phyloP scores from a whole-genome alignment of 2,888 invertebrate species.

The Peribatodes rhomboidaria region DNA sequence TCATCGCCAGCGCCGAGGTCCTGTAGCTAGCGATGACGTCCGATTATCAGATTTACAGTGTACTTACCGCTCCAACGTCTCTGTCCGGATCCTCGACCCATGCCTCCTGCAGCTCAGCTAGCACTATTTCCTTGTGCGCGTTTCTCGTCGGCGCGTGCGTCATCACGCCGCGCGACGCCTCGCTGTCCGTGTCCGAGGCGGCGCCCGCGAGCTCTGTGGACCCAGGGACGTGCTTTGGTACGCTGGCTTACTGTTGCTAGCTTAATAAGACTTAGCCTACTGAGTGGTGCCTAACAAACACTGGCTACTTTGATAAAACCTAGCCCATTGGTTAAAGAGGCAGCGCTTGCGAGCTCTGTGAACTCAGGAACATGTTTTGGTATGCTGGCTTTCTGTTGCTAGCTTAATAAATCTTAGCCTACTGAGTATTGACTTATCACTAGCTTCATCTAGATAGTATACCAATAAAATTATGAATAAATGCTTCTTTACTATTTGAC shows the following conservation, averaged over 20 bases:
- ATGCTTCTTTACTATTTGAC: no score
- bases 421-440: neutral
- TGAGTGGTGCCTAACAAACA: neutral
- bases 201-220: slow-evolving; percentile 79
- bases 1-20: no score
- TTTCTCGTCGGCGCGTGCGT: slow-evolving; percentile 41
- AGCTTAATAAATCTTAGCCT: slow-evolving; percentile 7
- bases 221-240: slow-evolving; percentile 31
- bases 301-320: no score
- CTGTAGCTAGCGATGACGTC: no score
- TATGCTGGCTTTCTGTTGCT: slow-evolving; percentile 39
- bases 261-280: neutral
- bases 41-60: no score
- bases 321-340: no score
- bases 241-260: slow-evolving; percentile 41
- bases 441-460: no score
- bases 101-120: slow-evolving; percentile 62
- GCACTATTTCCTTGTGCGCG: slow-evolving; percentile 56
- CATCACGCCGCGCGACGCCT: slow-evolving; percentile 70
- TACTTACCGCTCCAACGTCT: slow-evolving; percentile 84
- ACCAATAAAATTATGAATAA: no score
- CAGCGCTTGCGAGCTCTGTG: slow-evolving; percentile 80
- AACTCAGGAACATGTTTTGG: slow-evolving; percentile 31
- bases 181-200: slow-evolving; percentile 81
- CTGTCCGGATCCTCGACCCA: slow-evolving; percentile 83